A percentile compares a stretch with the other conserved stretches of the same genome.
Evolutionary conservation across 2,113 vertebrate genomes (phyloP).

Genomic region (Eurystomus gularis): DNA sequence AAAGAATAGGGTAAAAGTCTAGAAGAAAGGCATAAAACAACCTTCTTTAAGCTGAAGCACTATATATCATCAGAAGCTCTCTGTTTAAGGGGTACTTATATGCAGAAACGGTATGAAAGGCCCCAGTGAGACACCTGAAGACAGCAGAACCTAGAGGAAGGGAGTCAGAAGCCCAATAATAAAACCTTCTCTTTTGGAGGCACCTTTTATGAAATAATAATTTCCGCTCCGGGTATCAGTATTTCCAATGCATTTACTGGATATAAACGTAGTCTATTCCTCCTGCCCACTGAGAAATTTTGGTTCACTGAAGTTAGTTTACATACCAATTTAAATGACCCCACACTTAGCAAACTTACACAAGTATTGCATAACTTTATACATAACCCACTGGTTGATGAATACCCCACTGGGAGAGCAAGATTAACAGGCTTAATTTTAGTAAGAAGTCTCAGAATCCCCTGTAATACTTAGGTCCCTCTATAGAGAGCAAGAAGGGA

Average conservation of each 20-base stretch:
- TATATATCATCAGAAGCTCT: neutral
- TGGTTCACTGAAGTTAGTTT: neutral
- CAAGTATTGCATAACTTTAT: neutral
- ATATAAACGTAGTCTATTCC: neutral
- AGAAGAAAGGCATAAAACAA: neutral
- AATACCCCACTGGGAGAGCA: neutral
- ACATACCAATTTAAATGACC: fast-evolving
- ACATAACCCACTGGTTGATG: neutral
- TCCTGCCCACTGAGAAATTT: neutral
- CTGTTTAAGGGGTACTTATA: neutral
- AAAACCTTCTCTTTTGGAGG: neutral
- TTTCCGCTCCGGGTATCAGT: neutral
- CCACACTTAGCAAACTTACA: neutral
- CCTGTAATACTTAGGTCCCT: neutral
- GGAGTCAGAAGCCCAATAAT: neutral
- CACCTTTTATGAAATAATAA: neutral
- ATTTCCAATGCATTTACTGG: neutral
- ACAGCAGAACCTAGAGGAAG: neutral
- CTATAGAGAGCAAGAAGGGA: neutral
- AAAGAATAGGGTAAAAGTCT: neutral
- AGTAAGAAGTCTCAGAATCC: neutral
- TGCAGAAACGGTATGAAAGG: neutral
- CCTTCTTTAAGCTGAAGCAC: neutral
- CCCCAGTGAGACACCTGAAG: neutral
- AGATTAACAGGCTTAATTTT: neutral